Base-by-base conservation (phyloP, 2,888 invertebrate species). In the Lingula anatina region DNA sequence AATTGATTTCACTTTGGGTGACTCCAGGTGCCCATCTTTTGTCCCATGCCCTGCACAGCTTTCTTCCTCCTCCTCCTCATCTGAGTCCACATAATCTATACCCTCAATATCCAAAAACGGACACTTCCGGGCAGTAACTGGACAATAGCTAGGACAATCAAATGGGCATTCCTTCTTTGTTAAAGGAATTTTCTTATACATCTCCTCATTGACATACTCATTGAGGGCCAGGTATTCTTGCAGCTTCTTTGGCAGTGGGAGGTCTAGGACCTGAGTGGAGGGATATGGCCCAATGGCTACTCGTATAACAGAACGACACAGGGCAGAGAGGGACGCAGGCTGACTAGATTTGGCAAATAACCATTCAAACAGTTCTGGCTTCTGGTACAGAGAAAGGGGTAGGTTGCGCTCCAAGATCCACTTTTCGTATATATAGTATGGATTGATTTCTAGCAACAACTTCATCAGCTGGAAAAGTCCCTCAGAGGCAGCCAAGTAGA, bases 381-480 rank as follows among this genome's bases (percentile, higher is more conserved):
- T 52, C n/a, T 54, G 61, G 45, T 69, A 70, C 12, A 71, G 57
- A 5, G 72, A 64, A 21, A 72, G 61, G 0, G 69, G 70, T 60
- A 66, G 63, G 24, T 62, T 38, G 28, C 53, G 44, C 20, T 55
- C 38, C 41, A 54, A 48, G 4, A 71, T 49, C 70, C 70, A 72
- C 15, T 50, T 53, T 45, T 70, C 70, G 39, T 66, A 62, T n/a
- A 69, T 46, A 52, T 54, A 66, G 18, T 46, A 44, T 7, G 70
- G 70, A 41, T 63, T 55, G 5, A 70, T 47, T 3, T 64, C 66
- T 2, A 63, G 53, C 51, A 72, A 53, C 41, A 70, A 61, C 41
- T 61, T 60, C 0, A 58, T 56, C 9, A 72, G 54, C 21, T 51
- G 49, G 49, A 64, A 55, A 18, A 69, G 53, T 27, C 66, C 66